Evolutionary conservation across 2,797 vertebrate species (phyloP).

Genomic region (Carduelis carduelis): DNA sequence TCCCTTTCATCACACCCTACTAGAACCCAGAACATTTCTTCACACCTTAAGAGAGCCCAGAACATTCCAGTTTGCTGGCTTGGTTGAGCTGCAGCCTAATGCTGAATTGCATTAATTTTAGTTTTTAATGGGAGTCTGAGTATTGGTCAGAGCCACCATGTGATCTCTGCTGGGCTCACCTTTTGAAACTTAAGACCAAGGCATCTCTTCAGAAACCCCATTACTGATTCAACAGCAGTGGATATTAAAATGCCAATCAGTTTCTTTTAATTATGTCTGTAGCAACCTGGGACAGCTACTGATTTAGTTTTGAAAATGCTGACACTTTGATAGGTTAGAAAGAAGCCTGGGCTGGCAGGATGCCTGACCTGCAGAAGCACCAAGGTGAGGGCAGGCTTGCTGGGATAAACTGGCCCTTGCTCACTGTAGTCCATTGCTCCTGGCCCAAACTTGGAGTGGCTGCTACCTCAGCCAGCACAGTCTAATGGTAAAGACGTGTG

Average conservation of each 20-base stretch:
- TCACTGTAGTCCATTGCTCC: neutral
- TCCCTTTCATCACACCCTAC: neutral
- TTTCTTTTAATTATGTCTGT: conserved; percentile 1
- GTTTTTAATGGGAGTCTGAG: neutral
- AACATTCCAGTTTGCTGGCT: neutral
- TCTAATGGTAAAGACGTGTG: neutral
- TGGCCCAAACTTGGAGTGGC: neutral
- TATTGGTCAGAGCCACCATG: neutral
- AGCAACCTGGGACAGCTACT: neutral
- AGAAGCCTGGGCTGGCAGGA: neutral
- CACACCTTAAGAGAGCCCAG: neutral
- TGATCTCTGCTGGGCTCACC: neutral
- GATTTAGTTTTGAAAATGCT: neutral
- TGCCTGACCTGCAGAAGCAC: neutral
- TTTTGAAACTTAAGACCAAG: neutral
- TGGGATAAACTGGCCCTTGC: neutral
- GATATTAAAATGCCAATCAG: conserved; percentile 2
- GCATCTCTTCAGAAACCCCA: neutral
- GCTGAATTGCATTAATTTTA: neutral
- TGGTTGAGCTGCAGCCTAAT: neutral
- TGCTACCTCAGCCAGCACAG: neutral
- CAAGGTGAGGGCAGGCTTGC: neutral
- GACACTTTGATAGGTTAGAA: neutral
- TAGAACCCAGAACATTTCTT: neutral
- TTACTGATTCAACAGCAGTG: neutral